Base-by-base conservation (phyloP, 1,140 invertebrate species). In the Spodoptera litura region DNA sequence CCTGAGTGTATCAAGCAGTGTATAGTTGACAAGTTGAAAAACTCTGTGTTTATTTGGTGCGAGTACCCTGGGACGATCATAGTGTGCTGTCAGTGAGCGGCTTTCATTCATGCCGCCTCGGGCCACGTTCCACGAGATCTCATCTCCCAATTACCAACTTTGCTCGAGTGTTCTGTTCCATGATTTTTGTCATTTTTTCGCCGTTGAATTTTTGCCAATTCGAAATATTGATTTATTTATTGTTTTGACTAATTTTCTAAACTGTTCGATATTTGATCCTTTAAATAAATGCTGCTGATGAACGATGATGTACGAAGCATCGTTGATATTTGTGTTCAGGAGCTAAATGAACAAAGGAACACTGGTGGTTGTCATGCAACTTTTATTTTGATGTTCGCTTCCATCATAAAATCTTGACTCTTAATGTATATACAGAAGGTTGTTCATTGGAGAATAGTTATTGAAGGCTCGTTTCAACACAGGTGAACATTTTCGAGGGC, bases 91-190 rank as follows among this genome's bases (percentile, higher is more conserved):
- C 90, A 84, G 88, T 85, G 87, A 90, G 87, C 86, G 88, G 93
- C 92, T 93, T 93, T 94, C 93, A 94, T 94, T 94, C 90, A 94
- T 93, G 88, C 89, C 89, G 93, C 93, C 91, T 85, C 85, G 78
- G 89, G 93, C 89, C 87, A 88, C 87, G 91, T 91, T 91, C 90
- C 86, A 90, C 86, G 86, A 91, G 92, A 94, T 93, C 91, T 89
- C 91, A 93, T 94, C 91, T 93, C 92, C 93, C 91, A 93, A 94
- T 94, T 93, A 94, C 90, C 86, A 81, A 83, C 87, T 83, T 83
- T 85, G 85, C 85, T 80, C 81, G 88, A 91, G 81, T 88, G 84
- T 82, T 88, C 79, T 82, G 85, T 83, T 85, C 81, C 78, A 85
- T 88, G 88, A 91, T 91, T 92, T 89, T 89, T 93, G 89, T 91